Base-by-base conservation (phyloP, 2,888 invertebrate genomes). In the Germaria angustata region DNA sequence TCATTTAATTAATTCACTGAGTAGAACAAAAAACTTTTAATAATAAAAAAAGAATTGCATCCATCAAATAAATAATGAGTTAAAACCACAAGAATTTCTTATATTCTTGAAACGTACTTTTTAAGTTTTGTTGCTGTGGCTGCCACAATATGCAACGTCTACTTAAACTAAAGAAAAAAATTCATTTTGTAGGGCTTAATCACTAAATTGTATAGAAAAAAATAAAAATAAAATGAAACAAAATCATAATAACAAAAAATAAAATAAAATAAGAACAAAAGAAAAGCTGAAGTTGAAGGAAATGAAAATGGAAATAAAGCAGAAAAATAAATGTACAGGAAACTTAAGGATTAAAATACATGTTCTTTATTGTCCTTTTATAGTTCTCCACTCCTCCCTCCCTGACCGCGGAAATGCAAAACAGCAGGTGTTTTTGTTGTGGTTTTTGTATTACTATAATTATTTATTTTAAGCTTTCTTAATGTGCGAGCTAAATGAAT, bases 341-440 rank as follows among this genome's bases (percentile, higher is more conserved):
- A 46, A 63, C 49, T 24, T 36, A 28, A 61, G 22, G 39, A 73
- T 39, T 59, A 73, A 36, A 61, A 34, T 36, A 39, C 61, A 32
- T 51, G 39, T 11, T 28, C n/a, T 11, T 57, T 49, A 9, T 49
- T 22, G 53, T 32, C 32, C n/a, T 17, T 55, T 3, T 22, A 24
- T 41, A 34, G 15, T 51, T 59, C 32, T 44, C 17, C 61, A 63
- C 7, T 65, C 71, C 22, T 17, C 20, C 32, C 15, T 39, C 20
- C 32, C 15, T 39, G 24, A 15, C 11, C 2, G 41, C 28, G 65
- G 28, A 71, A 72, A 66, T 59, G 41, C 59, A 71, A 39, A 72
- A 73, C 68, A 80, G 73, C 73, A 75, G 75, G 68, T 75, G 69
- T 55, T 65, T 46, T 51, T 39, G 13, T 22, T 57, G 22, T 36